Evolutionary conservation across 2,888 invertebrate species (phyloP), one percentile per base, ranked within the genome.

Genomic region (Leptinotarsa rubiginosa): DNA sequence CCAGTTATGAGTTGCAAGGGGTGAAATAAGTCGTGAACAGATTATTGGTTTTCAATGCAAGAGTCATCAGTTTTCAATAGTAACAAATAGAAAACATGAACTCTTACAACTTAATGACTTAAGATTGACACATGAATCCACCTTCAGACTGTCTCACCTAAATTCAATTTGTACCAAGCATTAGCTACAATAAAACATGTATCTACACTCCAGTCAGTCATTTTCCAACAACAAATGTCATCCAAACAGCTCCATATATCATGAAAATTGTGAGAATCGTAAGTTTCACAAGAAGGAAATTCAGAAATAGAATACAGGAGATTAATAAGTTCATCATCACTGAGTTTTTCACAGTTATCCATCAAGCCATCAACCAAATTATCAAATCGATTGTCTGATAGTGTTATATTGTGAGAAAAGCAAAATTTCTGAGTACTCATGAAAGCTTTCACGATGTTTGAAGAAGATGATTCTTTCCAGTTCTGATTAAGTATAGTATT

Each of bases 241-340:
- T 95, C 94, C 66, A 96, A 83, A 15, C 91, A 90, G 69, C 89
- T 91, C 92, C 93, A 93, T 1, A 95, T 86, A 82, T 91, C 91
- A 73, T 90, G 89, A 81, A 88, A 93, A 85, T 93, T 92, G 74
- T 90, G 89, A 4, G 90, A 88, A 70, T 89, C 87, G 12, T 90
- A 86, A 0, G 90, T 89, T 20, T 86, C 85, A 18, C 91, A 89
- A 67, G 86, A 84, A 0, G 92, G 92, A 87, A 91, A 90, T 59
- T 89, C 83, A 2, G 83, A 83, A 12, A 94, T 78, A 67, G 89
- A 87, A 69, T 87, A 85, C 77, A 94, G 88, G 47, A 93, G 79
- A 18, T 85, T 85, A 65, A 89, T 84, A 41, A 95, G 81, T 83
- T 94, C 90, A 1, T 90, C 87, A 83, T 92, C 91, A 20, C 86